Percentiles rank a stretch among this genome's conserved stretches.
Conservation (phyloP, 2,113 vertebrate species). For the Rhabdornis inornatus region DNA sequence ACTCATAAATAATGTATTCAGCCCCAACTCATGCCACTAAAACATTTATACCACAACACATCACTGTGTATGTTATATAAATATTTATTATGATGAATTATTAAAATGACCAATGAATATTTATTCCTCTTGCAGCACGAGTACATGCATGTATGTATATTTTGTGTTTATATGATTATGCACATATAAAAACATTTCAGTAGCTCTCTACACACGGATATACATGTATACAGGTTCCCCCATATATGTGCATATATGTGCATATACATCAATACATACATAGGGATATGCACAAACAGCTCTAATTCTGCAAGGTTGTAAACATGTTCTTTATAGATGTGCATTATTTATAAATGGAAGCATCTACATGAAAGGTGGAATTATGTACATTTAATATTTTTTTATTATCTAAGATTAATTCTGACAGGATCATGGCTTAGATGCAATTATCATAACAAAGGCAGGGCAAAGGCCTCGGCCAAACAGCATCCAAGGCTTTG, state of each 20-base stretch:
- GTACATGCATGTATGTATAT: neutral
- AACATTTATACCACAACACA: conserved; percentile 66
- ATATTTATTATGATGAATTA: conserved; percentile 73
- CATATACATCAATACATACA: neutral
- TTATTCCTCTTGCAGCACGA: conserved; percentile 32
- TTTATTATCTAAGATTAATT: conserved; percentile 2
- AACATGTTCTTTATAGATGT: neutral
- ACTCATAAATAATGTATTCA: conserved; percentile 63
- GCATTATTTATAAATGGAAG: conserved; percentile 42
- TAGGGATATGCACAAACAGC: neutral
- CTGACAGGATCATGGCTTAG: neutral
- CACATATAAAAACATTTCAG: neutral
- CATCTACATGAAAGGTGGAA: neutral
- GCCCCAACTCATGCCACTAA: conserved; percentile 53
- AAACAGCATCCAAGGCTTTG: neutral
- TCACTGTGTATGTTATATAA: conserved; percentile 68
- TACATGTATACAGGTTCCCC: neutral
- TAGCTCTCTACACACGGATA: neutral
- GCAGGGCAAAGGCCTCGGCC: neutral
- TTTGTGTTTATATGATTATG: neutral
- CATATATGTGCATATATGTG: neutral
- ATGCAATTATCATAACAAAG: neutral
- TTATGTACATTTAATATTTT: conserved; percentile 30
- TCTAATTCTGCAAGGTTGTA: neutral
- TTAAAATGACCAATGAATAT: conserved; percentile 66